A percentile compares a stretch with the other conserved stretches of the same genome.
Evolutionary conservation across 2,888 invertebrate genomes (phyloP).

Genomic region (Athrips mouffetella): DNA sequence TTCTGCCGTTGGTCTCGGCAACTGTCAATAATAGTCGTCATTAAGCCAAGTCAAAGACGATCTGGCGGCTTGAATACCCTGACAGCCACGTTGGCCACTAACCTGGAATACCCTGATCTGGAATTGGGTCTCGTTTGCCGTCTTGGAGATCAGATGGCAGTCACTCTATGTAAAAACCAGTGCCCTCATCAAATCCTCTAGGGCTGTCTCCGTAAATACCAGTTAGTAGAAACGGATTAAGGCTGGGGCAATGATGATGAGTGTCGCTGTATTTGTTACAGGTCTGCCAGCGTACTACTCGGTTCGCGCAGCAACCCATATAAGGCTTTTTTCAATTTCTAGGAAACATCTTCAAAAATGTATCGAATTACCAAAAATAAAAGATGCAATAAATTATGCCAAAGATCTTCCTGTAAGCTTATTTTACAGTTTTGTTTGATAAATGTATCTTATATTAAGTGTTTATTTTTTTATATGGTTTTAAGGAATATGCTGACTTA

Average conservation of each 20-base stretch:
- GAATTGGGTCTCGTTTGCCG: too few species aligned
- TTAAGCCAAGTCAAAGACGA: too few species aligned
- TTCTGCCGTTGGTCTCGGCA: too few species aligned
- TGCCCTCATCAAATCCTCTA: too few species aligned
- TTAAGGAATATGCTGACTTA: background rate
- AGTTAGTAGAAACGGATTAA: background rate
- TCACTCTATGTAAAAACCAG: too few species aligned
- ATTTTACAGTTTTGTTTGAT: background rate
- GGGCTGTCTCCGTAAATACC: too few species aligned
- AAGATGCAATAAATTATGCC: slow-evolving; percentile 44
- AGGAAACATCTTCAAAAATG: slow-evolving; percentile 42
- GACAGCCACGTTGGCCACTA: too few species aligned
- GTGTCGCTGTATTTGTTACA: slow-evolving; percentile 21
- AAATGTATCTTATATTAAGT: background rate
- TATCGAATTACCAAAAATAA: slow-evolving; percentile 45
- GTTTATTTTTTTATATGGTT: background rate
- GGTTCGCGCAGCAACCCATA: slow-evolving; percentile 55
- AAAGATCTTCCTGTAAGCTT: slow-evolving; percentile 24
- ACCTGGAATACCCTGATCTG: too few species aligned
- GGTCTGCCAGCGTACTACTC: slow-evolving; percentile 59
- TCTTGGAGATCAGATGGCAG: too few species aligned
- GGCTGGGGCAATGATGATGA: background rate
- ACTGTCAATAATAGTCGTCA: too few species aligned
- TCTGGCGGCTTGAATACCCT: too few species aligned
- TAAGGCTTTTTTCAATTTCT: slow-evolving; percentile 54